Evolutionary conservation across 1,140 invertebrate genomes (phyloP).

Genomic region (Lepidotrigona ventralis): DNA sequence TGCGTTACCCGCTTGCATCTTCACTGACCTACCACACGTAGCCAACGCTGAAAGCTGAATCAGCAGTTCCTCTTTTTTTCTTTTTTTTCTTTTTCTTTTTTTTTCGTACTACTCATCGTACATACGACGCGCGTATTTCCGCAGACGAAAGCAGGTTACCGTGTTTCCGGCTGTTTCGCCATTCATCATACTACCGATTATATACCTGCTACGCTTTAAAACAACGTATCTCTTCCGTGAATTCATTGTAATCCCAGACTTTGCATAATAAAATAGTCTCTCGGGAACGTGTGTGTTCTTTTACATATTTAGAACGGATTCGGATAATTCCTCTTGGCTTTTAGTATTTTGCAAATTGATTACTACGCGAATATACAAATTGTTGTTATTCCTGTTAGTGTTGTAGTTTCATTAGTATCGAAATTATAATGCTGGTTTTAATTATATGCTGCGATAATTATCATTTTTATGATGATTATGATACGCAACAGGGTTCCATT

Average conservation of each 20-base stretch:
- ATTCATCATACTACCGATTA: not conserved
- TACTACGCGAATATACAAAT: no score
- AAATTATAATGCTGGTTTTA: no score
- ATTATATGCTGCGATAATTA: no score
- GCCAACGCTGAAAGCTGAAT: not conserved
- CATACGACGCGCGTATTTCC: not conserved
- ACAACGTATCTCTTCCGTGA: not conserved
- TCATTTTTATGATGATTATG: no score
- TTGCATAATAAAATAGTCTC: not conserved
- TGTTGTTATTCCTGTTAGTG: no score
- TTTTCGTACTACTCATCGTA: not conserved
- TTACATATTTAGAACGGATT: not conserved
- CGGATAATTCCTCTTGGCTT: not conserved
- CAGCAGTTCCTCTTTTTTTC: not conserved
- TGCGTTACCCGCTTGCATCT: not conserved
- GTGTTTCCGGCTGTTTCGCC: not conserved
- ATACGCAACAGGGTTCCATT: no score
- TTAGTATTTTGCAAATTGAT: not conserved
- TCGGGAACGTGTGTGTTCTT: not conserved
- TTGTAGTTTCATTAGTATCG: no score
- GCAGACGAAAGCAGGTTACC: not conserved
- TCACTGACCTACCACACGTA: not conserved
- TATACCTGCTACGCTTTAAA: not conserved
- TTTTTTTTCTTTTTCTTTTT: not conserved
- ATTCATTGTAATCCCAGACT: not conserved